A percentile compares a stretch with the other conserved stretches of the same genome.
Conservation (phyloP, 2,113 vertebrate species). For the Prolemur simus region DNA sequence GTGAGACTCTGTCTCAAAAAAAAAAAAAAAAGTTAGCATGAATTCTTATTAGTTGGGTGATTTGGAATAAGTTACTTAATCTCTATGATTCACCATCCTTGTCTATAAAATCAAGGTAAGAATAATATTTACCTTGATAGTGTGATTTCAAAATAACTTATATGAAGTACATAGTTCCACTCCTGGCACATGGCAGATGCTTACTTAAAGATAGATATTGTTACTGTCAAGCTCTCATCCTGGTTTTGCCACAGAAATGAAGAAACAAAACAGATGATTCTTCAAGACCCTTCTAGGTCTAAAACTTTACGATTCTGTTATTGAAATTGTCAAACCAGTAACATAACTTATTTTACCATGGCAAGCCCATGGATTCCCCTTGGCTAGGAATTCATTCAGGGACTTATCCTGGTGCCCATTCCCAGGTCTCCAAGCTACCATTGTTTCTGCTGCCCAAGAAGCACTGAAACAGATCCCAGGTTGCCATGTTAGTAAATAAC, state of each 20-base stretch:
- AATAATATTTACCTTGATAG: neutral
- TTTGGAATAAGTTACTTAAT: neutral
- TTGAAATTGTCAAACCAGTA: neutral
- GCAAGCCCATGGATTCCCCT: neutral
- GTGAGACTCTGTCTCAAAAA: no score
- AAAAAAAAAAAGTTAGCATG: neutral
- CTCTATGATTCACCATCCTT: neutral
- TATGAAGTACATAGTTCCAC: neutral
- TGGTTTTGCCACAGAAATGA: neutral
- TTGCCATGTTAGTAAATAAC: neutral
- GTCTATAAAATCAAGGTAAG: neutral
- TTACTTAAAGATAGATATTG: neutral
- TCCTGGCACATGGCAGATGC: neutral
- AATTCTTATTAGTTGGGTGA: neutral
- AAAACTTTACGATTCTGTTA: neutral
- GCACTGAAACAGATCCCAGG: neutral
- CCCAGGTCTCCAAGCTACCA: neutral
- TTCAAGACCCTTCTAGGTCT: neutral
- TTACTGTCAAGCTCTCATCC: neutral
- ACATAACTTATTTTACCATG: neutral
- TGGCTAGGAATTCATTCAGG: neutral
- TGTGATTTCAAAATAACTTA: neutral
- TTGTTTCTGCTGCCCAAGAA: neutral
- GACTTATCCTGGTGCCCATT: neutral
- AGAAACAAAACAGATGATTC: neutral